phyloP scores from a whole-genome alignment of 2,113 vertebrate genomes.

The Chiloscyllium plagiosum region DNA sequence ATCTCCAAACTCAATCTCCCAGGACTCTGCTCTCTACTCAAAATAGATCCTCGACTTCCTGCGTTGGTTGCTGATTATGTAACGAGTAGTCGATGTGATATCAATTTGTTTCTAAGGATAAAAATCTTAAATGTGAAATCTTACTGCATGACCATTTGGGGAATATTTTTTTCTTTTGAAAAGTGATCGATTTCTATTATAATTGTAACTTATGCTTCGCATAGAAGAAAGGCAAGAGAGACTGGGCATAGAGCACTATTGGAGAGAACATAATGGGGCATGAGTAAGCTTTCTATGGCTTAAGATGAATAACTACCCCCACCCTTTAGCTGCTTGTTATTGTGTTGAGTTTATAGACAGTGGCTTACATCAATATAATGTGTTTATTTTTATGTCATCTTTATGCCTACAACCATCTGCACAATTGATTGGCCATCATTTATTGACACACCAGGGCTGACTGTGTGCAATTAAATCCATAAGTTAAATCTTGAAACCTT shows the following conservation, averaged over 20 bases:
- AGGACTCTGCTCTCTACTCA: too few species aligned
- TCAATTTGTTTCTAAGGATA: too few species aligned
- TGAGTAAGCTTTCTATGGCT: neutral
- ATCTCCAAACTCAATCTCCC: too few species aligned
- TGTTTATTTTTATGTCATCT: neutral
- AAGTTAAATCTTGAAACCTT: constrained; percentile 14
- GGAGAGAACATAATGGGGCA: neutral
- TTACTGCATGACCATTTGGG: too few species aligned
- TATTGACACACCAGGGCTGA: neutral
- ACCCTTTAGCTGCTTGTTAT: neutral
- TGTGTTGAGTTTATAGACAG: neutral
- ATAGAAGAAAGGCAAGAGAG: neutral
- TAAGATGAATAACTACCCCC: neutral
- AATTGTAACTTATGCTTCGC: neutral
- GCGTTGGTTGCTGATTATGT: too few species aligned
- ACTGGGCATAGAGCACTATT: neutral
- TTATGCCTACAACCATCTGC: neutral
- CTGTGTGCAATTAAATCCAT: neutral
- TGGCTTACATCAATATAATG: neutral
- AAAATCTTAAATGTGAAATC: too few species aligned
- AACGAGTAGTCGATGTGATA: too few species aligned
- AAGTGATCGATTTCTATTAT: too few species aligned
- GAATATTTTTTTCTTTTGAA: too few species aligned
- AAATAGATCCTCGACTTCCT: too few species aligned
- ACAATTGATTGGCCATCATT: neutral